Evolutionary conservation across 2,113 vertebrate species (phyloP).

Genomic region (Mesitornis unicolor): DNA sequence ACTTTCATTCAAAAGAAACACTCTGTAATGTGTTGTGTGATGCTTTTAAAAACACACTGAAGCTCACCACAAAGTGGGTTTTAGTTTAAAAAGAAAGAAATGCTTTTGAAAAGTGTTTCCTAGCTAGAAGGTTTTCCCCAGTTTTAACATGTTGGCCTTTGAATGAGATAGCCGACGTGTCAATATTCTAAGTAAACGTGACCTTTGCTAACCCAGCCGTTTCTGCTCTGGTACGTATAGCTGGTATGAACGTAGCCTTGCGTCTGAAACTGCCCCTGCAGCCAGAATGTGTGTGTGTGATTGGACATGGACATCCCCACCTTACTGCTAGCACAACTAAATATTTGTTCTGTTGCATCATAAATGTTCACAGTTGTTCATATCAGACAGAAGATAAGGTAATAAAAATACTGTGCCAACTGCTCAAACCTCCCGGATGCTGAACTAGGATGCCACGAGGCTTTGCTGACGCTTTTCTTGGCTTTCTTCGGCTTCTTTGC

Average conservation of each 20-base stretch:
- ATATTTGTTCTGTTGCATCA: slow-evolving; percentile 8
- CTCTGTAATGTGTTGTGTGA: too few relatives aligned
- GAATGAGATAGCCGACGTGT: background rate
- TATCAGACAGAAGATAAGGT: background rate
- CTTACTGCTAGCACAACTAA: background rate
- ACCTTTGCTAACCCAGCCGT: background rate
- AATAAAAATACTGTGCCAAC: background rate
- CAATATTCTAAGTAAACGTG: background rate
- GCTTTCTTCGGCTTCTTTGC: background rate
- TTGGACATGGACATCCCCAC: background rate
- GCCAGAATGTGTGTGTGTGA: background rate
- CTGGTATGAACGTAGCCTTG: accelerated
- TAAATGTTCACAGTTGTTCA: background rate
- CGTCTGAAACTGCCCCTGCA: background rate
- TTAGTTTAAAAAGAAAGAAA: background rate
- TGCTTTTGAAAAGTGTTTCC: background rate
- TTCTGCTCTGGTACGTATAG: background rate
- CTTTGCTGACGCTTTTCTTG: background rate
- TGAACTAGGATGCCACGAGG: accelerated
- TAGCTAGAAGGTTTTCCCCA: background rate
- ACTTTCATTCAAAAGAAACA: background rate
- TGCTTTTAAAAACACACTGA: background rate
- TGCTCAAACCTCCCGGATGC: background rate
- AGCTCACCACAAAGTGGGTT: background rate
- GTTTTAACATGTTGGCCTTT: background rate